Base-by-base conservation (phyloP, 2,888 invertebrate genomes). In the Timema podura region DNA sequence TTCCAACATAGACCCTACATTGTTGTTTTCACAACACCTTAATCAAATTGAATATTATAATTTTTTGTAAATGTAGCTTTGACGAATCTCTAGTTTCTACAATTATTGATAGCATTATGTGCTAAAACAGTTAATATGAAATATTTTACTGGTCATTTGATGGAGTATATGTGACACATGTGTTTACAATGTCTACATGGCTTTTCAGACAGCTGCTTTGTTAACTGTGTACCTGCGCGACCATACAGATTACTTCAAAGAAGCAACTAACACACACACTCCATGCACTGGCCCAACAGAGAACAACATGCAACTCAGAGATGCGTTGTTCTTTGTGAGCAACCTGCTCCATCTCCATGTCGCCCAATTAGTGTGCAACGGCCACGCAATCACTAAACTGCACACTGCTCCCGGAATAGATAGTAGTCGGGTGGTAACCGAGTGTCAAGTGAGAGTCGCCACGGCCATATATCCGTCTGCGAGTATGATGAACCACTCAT, bases 401-500 rank as follows among this genome's bases (percentile, higher is more conserved):
- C 30, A 11, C 47, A 64, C 16, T 5, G 16, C 11, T 48, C 47
- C 51, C 15, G 66, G 47, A 44, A 46, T 54, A 3, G 45, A 68
- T 8, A 48, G 65, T 47, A 66, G 54, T 72, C 47, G 44, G 71
- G 67, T 72, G 66, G 44, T 74, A 45, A 73, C 75, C n/a, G 79
- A 79, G 69, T 73, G 68, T 48, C 83, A 85, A 74, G 79, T 79
- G n/a, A 83, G 85, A 75, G 80, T 87, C 68, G 95, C 92, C 0
- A 90, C 93, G 3, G 95, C 91, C 0, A 91, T 96, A 77, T 95
- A 91, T 79, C 92, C 95, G 0, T 89, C 92, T 1, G 88, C 93
- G 0, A 92, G 94, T 76, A 88, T 96, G 83, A 92, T 96, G 88
- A 98, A 97, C 81, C 97, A 98, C 82, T 91, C 95, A 0, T 97